Evolutionary conservation across 1,140 invertebrate species (phyloP).

Genomic region (Habropoda laboriosa): DNA sequence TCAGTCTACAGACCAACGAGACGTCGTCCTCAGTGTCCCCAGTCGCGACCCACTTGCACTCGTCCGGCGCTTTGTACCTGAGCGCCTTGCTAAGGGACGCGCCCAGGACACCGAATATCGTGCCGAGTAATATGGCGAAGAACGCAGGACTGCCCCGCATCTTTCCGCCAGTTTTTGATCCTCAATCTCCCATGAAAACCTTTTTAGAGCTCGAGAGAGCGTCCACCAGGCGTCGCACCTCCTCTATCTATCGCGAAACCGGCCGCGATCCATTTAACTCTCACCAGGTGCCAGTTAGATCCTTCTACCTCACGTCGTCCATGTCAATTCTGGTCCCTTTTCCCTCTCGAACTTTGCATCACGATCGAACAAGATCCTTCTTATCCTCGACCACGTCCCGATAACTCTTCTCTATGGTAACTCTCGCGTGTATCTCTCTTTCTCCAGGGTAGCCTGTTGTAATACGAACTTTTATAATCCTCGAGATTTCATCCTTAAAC

Average conservation of each 20-base stretch:
- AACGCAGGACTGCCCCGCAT: constrained; percentile 80
- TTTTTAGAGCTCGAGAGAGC: constrained; percentile 17
- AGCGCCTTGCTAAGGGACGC: constrained; percentile 87
- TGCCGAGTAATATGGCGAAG: constrained; percentile 84
- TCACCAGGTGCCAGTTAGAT: too few species aligned
- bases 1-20: constrained; percentile 89
- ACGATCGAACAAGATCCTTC: too few species aligned
- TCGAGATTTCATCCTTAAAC: constrained; percentile 49
- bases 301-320: constrained; percentile 47
- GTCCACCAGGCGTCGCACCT: background rate
- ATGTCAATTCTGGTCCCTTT: constrained; percentile 38
- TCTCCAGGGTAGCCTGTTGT: background rate
- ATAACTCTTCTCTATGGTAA: background rate
- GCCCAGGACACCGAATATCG: constrained; percentile 86
- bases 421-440: background rate
- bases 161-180: constrained; percentile 44
- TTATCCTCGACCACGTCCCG: too few species aligned
- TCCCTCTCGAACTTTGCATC: background rate
- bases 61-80: constrained; percentile 91
- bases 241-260: constrained; percentile 56
- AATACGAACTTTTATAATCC: constrained; percentile 42
- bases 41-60: constrained; percentile 90
- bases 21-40: constrained; percentile 86
- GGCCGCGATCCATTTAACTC: constrained; percentile 62
- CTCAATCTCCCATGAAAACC: constrained; percentile 58